Percentiles rank a stretch among this genome's conserved stretches.
Evolutionary conservation across 1,140 invertebrate genomes (phyloP).

Genomic region (Chelonus insularis): DNA sequence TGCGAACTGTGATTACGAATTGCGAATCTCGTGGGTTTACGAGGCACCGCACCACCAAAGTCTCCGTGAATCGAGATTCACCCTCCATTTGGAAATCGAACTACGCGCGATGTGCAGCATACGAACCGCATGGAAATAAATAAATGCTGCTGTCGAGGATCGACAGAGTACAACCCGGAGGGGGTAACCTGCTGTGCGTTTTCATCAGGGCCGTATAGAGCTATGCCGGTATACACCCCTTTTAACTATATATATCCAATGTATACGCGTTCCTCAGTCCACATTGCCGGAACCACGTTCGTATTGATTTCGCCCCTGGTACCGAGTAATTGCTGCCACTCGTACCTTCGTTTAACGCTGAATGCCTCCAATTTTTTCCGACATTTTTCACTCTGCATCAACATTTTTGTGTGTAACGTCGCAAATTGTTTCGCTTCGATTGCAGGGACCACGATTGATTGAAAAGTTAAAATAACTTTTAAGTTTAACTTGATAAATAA

Average conservation of each 20-base stretch:
- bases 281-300: slow-evolving; percentile 32
- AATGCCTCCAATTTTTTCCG: background rate
- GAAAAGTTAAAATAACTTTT: background rate
- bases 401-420: background rate
- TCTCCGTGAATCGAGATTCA: slow-evolving; percentile 32
- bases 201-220: background rate
- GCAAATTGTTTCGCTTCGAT: too few relatives aligned
- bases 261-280: background rate
- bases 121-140: slow-evolving; percentile 46
- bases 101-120: slow-evolving; percentile 29
- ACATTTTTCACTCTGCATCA: background rate
- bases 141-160: slow-evolving; percentile 38
- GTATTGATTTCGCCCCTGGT: slow-evolving; percentile 36
- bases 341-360: background rate
- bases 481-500: background rate
- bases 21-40: slow-evolving; percentile 40
- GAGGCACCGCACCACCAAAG: slow-evolving; percentile 24
- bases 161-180: slow-evolving; percentile 6
- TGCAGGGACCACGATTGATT: background rate
- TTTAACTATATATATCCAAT: slow-evolving; percentile 1
- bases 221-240: background rate
- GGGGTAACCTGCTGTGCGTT: background rate
- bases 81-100: slow-evolving; percentile 29
- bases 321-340: slow-evolving; percentile 23
- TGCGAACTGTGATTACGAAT: slow-evolving; percentile 43